Base-by-base conservation (phyloP, 2,113 vertebrate genomes). In the Cathartes aura region DNA sequence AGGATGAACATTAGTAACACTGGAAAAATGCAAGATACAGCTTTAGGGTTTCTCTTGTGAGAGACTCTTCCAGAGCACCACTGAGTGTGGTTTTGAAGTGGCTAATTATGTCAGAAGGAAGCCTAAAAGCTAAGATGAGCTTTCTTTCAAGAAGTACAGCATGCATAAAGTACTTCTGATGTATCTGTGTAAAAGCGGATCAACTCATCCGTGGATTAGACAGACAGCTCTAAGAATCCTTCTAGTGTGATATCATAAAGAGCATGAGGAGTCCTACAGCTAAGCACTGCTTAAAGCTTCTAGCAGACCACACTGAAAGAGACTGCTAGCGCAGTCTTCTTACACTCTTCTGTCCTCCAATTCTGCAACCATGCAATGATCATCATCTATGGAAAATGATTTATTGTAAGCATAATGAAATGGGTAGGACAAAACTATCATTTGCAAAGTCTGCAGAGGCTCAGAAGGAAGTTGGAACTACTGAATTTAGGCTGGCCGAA, bases 141-240 rank as follows among this genome's bases (percentile, higher is more conserved):
- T 32, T 84, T 75, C 56, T 63, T 81, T 89, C 36, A 36, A 55
- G 66, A 48, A 60, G 22, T 15, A 15, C 14, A 89, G 23, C 50
- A 50, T 5, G 26, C 50, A 70, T 21, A 48, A 76, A 82, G 30
- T 47, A 59, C 29, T 89, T 81, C 2, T 2, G 4, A 1, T 38
- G 8, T 12, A 59, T 27, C n/a, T 84, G 24, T 23, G 21, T 55
- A 84, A 89, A 74, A 68, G 36, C 21, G 26, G 18, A 89, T 43
- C 47, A 47, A 2, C 15, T 84, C n/a, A 52, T n/a, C n/a, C 0
- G 0, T 8, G 18, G 47, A 82, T 59, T 84, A 74, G 42, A 48
- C 6, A 34, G 81, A 67, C 4, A 12, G 36, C 59, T 67, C 9
- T 27, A 34, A 63, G 38, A 70, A 48, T 70, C 38, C 18, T 76